Conservation (phyloP, 2,113 vertebrate genomes). For the Myotis davidii region DNA sequence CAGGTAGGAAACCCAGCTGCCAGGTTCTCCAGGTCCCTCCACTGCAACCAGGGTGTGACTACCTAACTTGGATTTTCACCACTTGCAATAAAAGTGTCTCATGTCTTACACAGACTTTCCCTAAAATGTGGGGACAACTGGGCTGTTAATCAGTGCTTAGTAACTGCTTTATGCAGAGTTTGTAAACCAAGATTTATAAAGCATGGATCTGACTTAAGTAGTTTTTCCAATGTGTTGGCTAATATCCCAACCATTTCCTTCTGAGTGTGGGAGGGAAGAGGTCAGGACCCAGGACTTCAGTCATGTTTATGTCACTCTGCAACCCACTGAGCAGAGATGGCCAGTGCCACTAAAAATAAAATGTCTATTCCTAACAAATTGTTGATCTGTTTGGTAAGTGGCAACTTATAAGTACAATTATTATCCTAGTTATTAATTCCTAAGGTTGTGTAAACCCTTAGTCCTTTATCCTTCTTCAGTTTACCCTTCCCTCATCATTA, state of each 20-base stretch:
- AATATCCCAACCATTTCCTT: not conserved
- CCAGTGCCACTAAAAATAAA: not conserved
- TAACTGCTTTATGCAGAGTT: constrained; percentile 38
- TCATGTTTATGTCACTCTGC: not conserved
- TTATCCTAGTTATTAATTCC: not conserved
- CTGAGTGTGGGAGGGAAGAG: not conserved
- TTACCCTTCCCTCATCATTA: not conserved
- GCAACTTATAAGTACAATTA: not conserved
- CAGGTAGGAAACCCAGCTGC: not conserved
- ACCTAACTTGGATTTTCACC: not conserved
- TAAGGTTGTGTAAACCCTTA: not conserved
- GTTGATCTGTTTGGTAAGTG: not conserved
- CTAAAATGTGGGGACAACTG: not conserved
- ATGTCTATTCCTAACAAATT: not conserved
- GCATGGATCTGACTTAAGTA: not conserved
- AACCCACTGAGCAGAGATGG: not conserved
- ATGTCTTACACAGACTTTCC: not conserved
- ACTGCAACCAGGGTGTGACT: too few species aligned
- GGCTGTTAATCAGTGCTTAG: not conserved
- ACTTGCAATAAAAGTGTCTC: not conserved
- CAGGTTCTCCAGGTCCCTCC: not conserved
- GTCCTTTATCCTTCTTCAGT: not conserved
- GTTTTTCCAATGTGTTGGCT: constrained; percentile 4
- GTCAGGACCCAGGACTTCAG: not conserved
- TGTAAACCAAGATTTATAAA: constrained; percentile 34